These are phyloP conservation scores for Apotomis turbidana DNA, from an alignment of 2,888 invertebrate genomes.

Conservation along the genomic window DNA sequence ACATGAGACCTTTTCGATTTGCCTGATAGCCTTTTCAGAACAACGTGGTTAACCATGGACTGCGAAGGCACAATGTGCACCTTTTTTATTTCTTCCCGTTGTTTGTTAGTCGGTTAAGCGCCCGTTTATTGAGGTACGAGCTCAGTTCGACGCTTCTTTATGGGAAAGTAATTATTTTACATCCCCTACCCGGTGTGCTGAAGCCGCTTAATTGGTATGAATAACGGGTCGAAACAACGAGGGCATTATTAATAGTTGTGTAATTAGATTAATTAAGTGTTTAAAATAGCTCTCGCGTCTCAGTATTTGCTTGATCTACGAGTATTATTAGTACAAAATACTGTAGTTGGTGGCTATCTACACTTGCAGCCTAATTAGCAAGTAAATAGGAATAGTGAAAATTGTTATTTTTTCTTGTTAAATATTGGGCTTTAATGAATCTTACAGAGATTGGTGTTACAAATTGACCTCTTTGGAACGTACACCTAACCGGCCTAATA, in stretches of 20 bases:
- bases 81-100: constrained; percentile 63
- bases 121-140: constrained; percentile 59
- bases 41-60: constrained; percentile 63
- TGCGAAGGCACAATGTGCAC: constrained; percentile 62
- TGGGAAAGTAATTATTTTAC: constrained; percentile 57
- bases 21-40: constrained; percentile 58
- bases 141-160: constrained; percentile 51
- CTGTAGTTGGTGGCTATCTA: neutral
- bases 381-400: too few relatives aligned
- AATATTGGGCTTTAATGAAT: too few relatives aligned
- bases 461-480: too few relatives aligned
- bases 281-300: neutral
- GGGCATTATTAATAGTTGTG: constrained; percentile 34
- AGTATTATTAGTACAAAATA: neutral
- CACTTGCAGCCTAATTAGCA: too few relatives aligned
- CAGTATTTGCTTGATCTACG: neutral
- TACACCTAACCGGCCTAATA: too few relatives aligned
- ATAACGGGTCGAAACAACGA: constrained; percentile 32
- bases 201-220: constrained; percentile 40
- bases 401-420: too few relatives aligned
- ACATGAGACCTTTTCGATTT: constrained; percentile 49
- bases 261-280: constrained; percentile 35
- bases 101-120: constrained; percentile 62
- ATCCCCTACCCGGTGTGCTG: constrained; percentile 45
- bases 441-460: too few relatives aligned